phyloP scores from a whole-genome alignment of 2,797 vertebrate genomes.

The Microctenopoma lineatum region DNA sequence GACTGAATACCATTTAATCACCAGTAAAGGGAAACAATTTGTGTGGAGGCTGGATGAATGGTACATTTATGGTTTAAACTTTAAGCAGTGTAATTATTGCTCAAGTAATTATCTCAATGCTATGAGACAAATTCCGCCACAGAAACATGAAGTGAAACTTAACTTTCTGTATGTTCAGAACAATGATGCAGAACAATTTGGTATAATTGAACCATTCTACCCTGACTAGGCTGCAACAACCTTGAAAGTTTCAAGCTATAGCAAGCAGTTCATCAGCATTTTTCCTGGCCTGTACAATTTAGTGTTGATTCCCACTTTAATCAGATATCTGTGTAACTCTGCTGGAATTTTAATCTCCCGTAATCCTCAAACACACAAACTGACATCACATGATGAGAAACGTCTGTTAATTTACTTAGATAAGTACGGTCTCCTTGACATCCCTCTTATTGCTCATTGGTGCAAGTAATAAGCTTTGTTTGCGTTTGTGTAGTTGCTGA shows the following conservation, averaged over 20 bases:
- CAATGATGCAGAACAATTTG: slow-evolving; percentile 14
- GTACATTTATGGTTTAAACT: slow-evolving; percentile 31
- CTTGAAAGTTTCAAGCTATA: slow-evolving; percentile 20
- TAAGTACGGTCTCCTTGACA: slow-evolving; percentile 19
- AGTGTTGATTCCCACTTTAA: slow-evolving; percentile 16
- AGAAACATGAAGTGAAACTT: background rate
- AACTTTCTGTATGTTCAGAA: slow-evolving; percentile 13
- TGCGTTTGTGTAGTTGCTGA: slow-evolving; percentile 25
- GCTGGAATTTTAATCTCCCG: slow-evolving; percentile 32
- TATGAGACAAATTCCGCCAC: slow-evolving; percentile 8
- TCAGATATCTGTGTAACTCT: slow-evolving; percentile 13
- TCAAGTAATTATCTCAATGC: slow-evolving; percentile 11
- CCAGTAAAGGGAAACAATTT: slow-evolving; percentile 44
- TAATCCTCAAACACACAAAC: slow-evolving; percentile 39
- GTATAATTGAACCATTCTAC: slow-evolving; percentile 15
- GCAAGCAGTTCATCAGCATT: slow-evolving; percentile 11
- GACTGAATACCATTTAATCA: slow-evolving; percentile 42
- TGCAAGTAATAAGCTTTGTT: slow-evolving; percentile 35
- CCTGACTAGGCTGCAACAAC: slow-evolving; percentile 19
- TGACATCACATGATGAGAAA: slow-evolving; percentile 9
- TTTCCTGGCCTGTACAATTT: slow-evolving; percentile 1
- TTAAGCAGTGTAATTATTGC: slow-evolving; percentile 39
- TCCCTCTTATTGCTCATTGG: background rate
- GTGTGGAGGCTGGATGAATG: slow-evolving; percentile 28
- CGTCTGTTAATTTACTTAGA: slow-evolving; percentile 11